Percentiles rank a stretch among this genome's conserved stretches.
Evolutionary conservation across 2,888 invertebrate genomes (phyloP).

Genomic region (Bedellia somnulentella): DNA sequence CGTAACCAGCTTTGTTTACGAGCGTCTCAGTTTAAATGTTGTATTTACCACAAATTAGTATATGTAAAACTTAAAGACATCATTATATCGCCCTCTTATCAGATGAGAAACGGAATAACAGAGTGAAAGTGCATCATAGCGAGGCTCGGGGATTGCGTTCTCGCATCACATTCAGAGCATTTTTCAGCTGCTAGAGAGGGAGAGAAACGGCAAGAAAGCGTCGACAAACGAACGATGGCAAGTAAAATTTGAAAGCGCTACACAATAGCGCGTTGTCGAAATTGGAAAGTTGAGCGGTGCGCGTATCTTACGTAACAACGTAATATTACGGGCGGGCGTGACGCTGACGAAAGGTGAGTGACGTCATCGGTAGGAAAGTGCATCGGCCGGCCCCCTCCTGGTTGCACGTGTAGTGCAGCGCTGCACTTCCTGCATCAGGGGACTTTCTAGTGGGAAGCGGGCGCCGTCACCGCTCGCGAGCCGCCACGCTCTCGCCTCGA

Average conservation of each 20-base stretch:
- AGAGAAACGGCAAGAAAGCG: conserved; percentile 55
- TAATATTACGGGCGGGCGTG: conserved; percentile 50
- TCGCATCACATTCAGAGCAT: conserved; percentile 42
- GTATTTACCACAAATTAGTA: too few relatives aligned
- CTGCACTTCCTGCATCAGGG: conserved; percentile 43
- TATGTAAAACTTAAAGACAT: too few relatives aligned
- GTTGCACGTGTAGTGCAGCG: conserved; percentile 23
- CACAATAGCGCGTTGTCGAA: conserved; percentile 61
- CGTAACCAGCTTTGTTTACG: too few relatives aligned
- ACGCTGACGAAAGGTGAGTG: conserved; percentile 53
- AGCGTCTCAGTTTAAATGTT: too few relatives aligned
- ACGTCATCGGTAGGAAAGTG: conserved; percentile 56
- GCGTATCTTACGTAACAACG: conserved; percentile 51
- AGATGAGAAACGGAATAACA: conserved; percentile 20
- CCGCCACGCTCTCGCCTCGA: conserved; percentile 23
- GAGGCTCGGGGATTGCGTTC: conserved; percentile 21
- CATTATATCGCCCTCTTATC: conserved; percentile 2
- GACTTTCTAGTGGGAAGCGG: conserved; percentile 58
- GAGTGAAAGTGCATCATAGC: conserved; percentile 47
- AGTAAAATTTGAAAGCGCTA: conserved; percentile 60
- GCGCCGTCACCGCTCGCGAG: conserved; percentile 21
- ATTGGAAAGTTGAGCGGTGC: conserved; percentile 58
- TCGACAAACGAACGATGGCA: conserved; percentile 40
- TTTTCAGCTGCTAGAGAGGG: conserved; percentile 46
- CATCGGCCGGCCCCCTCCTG: conserved; percentile 40